Conservation (phyloP, 2,113 vertebrate species). For the Clinocottus analis region DNA sequence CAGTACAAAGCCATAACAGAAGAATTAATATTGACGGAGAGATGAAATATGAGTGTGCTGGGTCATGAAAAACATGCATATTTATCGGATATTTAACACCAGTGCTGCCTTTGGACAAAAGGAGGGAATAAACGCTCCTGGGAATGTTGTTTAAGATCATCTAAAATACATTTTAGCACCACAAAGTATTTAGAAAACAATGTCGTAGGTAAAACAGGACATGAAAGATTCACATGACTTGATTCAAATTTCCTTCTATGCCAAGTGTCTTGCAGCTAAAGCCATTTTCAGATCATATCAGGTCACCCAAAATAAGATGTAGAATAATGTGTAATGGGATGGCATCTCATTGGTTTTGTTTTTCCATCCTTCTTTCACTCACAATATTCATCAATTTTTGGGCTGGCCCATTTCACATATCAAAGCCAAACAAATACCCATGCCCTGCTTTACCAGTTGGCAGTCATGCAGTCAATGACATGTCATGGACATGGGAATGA, state of each 20-base stretch:
- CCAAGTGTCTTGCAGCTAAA: neutral
- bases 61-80: slow-evolving; percentile 30
- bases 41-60: neutral
- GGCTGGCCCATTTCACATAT: neutral
- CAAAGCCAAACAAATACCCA: neutral
- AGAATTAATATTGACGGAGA: slow-evolving; percentile 49
- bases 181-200: neutral
- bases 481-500: neutral
- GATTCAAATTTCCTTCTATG: slow-evolving; percentile 1
- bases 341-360: neutral
- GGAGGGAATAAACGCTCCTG: neutral
- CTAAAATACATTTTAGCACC: slow-evolving; percentile 29
- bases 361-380: neutral
- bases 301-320: neutral
- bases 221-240: neutral
- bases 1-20: slow-evolving; percentile 46
- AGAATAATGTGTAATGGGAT: neutral
- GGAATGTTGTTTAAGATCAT: slow-evolving; percentile 45
- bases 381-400: neutral
- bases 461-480: neutral
- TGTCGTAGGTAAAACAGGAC: slow-evolving; percentile 1
- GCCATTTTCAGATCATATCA: neutral
- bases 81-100: neutral
- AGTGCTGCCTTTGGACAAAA: slow-evolving; percentile 18
- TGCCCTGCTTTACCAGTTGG: neutral